phyloP scores from a whole-genome alignment of 2,797 vertebrate species.

The Sitta carolinensis region DNA sequence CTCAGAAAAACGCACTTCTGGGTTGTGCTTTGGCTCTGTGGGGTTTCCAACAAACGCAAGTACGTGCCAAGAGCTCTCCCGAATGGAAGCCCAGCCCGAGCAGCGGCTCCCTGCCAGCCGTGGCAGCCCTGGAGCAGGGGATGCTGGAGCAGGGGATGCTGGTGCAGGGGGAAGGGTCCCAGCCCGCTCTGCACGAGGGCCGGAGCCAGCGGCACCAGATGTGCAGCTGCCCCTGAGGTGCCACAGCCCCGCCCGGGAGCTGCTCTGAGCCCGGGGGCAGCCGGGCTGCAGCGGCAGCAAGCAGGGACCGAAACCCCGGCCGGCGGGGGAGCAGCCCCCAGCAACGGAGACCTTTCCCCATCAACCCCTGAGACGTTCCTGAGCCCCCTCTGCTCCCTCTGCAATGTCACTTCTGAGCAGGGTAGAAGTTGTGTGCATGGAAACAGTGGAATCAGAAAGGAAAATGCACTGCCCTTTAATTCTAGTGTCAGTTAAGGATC shows the following conservation, averaged over 20 bases:
- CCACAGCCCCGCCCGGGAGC: fast-evolving
- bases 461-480: not conserved
- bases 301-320: fast-evolving
- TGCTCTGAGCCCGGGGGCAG: fast-evolving
- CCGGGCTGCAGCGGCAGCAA: not conserved
- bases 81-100: fast-evolving
- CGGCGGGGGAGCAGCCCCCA: not conserved
- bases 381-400: not conserved
- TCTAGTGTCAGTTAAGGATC: conserved; percentile 28
- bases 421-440: not conserved
- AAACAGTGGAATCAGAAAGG: not conserved
- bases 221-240: not conserved
- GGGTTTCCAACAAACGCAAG: not conserved
- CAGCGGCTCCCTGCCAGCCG: not conserved
- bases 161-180: not conserved
- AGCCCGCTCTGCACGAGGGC: fast-evolving
- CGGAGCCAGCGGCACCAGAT: not conserved
- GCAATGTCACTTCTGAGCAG: not conserved
- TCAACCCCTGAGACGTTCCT: fast-evolving
- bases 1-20: not conserved
- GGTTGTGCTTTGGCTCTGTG: not conserved
- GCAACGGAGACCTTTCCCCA: not conserved
- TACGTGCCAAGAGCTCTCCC: not conserved
- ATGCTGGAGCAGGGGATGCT: not conserved
- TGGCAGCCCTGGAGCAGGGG: not conserved